phyloP scores from a whole-genome alignment of 2,113 vertebrate species.

The Cygnus atratus region DNA sequence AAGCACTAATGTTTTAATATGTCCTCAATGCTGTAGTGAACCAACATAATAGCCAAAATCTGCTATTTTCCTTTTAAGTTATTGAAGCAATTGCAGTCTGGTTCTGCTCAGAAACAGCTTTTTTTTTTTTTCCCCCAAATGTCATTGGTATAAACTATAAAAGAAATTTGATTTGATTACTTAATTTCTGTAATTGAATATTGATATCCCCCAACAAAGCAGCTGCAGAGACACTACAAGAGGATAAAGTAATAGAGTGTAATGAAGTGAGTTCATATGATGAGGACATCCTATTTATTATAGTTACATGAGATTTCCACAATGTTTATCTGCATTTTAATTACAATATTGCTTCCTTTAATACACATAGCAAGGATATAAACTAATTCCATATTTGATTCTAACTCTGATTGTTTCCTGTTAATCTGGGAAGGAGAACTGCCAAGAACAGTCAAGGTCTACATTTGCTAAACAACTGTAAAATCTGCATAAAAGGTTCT shows the following conservation, averaged over 20 bases:
- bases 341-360: slow-evolving; percentile 72
- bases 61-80: not conserved
- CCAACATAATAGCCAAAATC: not conserved
- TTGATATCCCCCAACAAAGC: slow-evolving; percentile 48
- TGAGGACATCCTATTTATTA: slow-evolving; percentile 51
- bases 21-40: not conserved
- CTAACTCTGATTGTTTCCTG: slow-evolving; percentile 50
- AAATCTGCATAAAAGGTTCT: slow-evolving; percentile 9
- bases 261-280: slow-evolving; percentile 53
- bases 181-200: slow-evolving; percentile 45
- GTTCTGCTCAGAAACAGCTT: not conserved
- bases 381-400: slow-evolving; percentile 72
- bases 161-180: slow-evolving; percentile 23
- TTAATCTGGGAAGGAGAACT: slow-evolving; percentile 61
- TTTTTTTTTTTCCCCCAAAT: not conserved
- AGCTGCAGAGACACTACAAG: slow-evolving; percentile 42
- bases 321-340: slow-evolving; percentile 64
- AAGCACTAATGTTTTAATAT: not conserved
- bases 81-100: not conserved
- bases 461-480: not conserved
- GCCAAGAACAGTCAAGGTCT: slow-evolving; percentile 36
- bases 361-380: slow-evolving; percentile 56
- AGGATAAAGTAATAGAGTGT: slow-evolving; percentile 55
- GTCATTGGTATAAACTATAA: slow-evolving; percentile 14
- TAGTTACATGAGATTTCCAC: slow-evolving; percentile 39